Percentiles rank a stretch among this genome's conserved stretches.
phyloP scores from a whole-genome alignment of 2,888 invertebrate species.

The Amphipoea oculea region DNA sequence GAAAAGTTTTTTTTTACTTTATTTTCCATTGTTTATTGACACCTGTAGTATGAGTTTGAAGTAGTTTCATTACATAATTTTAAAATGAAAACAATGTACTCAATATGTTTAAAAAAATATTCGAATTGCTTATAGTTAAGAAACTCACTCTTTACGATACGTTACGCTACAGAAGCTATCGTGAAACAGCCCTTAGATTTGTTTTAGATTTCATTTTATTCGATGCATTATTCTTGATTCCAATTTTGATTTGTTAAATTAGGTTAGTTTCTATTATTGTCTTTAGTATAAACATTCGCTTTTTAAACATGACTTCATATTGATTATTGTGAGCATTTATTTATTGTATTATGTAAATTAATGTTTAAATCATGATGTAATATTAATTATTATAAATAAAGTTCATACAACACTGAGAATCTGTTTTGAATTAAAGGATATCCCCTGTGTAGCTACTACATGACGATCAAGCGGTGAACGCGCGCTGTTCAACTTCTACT shows the following conservation, averaged over 20 bases:
- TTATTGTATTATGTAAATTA: conserved; percentile 86
- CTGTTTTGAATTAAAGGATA: conserved; percentile 17
- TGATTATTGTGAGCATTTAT: conserved; percentile 86
- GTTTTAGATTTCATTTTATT: conserved; percentile 46
- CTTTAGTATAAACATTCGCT: conserved; percentile 74
- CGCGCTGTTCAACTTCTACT: not conserved
- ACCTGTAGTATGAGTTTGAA: conserved; percentile 41
- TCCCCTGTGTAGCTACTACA: not conserved
- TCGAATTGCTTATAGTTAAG: conserved; percentile 34
- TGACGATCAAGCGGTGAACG: not conserved
- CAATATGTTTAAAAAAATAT: conserved; percentile 38
- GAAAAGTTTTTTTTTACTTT: conserved; percentile 18
- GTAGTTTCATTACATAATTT: conserved; percentile 31
- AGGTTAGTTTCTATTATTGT: conserved; percentile 71
- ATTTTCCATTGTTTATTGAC: conserved; percentile 29
- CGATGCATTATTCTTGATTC: conserved; percentile 48
- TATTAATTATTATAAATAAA: conserved; percentile 85
- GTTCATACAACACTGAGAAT: conserved; percentile 79
- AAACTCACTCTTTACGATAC: conserved; percentile 20
- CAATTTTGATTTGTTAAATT: conserved; percentile 58
- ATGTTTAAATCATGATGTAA: conserved; percentile 88
- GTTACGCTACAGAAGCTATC: conserved; percentile 19
- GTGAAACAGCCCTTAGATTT: conserved; percentile 21
- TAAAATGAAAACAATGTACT: conserved; percentile 38
- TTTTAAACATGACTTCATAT: conserved; percentile 82